Base-by-base conservation (phyloP, 2,113 vertebrate species). In the Hippocampus guttulatus region DNA sequence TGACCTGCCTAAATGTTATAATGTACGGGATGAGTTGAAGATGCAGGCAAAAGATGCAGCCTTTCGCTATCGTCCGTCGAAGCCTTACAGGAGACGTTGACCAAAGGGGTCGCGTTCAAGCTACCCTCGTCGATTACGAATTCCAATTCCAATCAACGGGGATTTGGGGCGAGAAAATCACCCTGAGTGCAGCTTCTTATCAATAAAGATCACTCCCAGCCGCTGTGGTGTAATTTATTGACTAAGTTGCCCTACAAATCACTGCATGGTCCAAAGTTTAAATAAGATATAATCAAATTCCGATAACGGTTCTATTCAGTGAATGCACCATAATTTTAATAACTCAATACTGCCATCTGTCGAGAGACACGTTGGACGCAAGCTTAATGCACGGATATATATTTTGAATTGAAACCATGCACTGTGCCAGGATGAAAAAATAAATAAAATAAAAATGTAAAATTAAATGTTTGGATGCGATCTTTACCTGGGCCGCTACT, bases 71-170 rank as follows among this genome's bases (percentile, higher is more conserved):
- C 7, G 40, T 41, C 8, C 43, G 21, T 65, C 9, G 10, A 45
- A 65, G 80, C 81, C 79, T 67, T 41, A 23, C 11, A 63, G 30
- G 15, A 16, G 57, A 58, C 64, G 64, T 52, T 69, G 25, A 38
- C 27, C 52, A 54, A 20, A 18, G 52, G 47, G 21, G 83, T 0
- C 69, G 71, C 80, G 2, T 88, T 85, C 81, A 81, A 0, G 6
- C 1, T 25, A 10, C 5, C 23, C 54, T 60, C 67, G 74, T 49
- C 69, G 54, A 79, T 2, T 16, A 2, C 5, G 6, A 1, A 12
- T 25, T 16, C 23, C 7, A 3, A 33, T 18, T 33, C 15, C 7
- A 16, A 30, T 33, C 25, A 62, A 27, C 12, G 30, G 18, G 25
- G 25, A 12, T 9, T 62, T 1, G 25, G 33, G 20, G 21, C 21